These are phyloP conservation scores for Jacana jacana DNA, from an alignment of 2,113 vertebrate species.

Conservation along the genomic window DNA sequence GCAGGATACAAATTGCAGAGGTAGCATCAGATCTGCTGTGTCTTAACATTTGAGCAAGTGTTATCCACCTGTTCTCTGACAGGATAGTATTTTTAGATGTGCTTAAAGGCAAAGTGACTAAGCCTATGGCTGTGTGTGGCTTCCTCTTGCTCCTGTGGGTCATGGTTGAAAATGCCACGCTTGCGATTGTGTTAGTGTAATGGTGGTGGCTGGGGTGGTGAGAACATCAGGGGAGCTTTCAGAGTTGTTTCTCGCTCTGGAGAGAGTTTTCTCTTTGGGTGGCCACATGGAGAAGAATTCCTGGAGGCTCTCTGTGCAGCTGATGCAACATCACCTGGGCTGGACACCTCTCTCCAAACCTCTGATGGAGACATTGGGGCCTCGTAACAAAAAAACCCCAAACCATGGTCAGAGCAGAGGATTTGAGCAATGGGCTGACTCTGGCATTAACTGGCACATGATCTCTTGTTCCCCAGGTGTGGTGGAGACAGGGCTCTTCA, in stretches of 20 bases:
- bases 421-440: accelerated
- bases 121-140: neutral
- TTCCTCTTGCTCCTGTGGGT: neutral
- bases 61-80: neutral
- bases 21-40: neutral
- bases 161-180: neutral
- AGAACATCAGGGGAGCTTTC: accelerated
- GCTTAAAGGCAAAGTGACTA: neutral
- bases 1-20: neutral
- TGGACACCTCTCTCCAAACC: neutral
- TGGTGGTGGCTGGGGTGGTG: neutral
- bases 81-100: neutral
- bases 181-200: accelerated
- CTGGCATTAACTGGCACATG: neutral
- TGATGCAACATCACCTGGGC: neutral
- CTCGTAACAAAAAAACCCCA: accelerated
- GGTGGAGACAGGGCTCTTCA: constrained; percentile 96
- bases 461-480: constrained; percentile 78
- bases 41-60: neutral
- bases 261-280: neutral
- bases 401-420: accelerated
- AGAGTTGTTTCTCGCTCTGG: neutral
- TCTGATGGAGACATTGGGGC: neutral
- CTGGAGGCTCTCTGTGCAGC: neutral
- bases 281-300: neutral